Evolutionary conservation across 2,888 invertebrate genomes (phyloP), one percentile per base, ranked within the genome.

Genomic region (Kryphioiulus occultus): DNA sequence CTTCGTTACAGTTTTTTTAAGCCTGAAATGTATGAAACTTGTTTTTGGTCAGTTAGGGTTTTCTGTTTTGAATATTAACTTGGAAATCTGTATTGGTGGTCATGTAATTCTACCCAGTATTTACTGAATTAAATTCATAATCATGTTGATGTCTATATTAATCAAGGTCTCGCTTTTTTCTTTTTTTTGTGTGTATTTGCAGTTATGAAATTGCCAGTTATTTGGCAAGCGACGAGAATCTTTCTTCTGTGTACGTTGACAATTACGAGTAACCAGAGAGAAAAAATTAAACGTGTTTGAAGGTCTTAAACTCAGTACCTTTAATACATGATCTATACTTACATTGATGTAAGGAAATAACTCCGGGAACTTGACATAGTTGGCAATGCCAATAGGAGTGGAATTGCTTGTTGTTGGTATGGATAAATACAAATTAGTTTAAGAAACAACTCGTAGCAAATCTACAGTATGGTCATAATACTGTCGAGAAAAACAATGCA

Each of bases 21-120:
- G 78, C 78, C 78, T 78, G 78, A 78, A 78, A 30, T 78, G 78
- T 78, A 78, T 78, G 78, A 78, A 78, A 78, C 78, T 78, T 78
- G 78, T 78, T 78, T 78, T 78, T 78, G 78, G 78, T 78, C 78
- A 78, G 78, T 78, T 78, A 78, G 78, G 78, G 78, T 78, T 78
- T 78, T 78, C 78, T 78, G 78, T 78, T 68, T 78, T 78, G 78
- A 78, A 78, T 78, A 78, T 78, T 78, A 78, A 78, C 78, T 78
- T 78, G 78, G 78, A 78, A 78, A 78, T 78, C 78, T 78, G 78
- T 78, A 78, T 78, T 78, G 78, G 78, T 78, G 78, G 78, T 78
- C 78, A 78, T 78, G 78, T 78, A 78, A 78, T 78, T 78, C 78
- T 78, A 78, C 78, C 78, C 78, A 78, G 78, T 78, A 78, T 78